A percentile compares a stretch with the other conserved stretches of the same genome.
Evolutionary conservation across 2,888 invertebrate species (phyloP).

Genomic region (Morpho helenor): DNA sequence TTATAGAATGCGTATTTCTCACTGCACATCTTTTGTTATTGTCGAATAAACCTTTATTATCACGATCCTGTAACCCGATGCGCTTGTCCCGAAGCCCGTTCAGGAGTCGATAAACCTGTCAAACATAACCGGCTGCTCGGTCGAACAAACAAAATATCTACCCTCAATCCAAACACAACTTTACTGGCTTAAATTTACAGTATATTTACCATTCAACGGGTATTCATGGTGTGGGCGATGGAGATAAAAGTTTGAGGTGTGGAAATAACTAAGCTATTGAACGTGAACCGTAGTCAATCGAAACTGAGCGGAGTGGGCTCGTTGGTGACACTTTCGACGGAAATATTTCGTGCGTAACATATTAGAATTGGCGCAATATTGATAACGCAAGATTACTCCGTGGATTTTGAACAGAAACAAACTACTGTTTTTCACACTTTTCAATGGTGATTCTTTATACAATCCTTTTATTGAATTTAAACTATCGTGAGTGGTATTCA

Average conservation of each 20-base stretch:
- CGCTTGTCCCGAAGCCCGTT: constrained; percentile 25
- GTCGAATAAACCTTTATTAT: constrained; percentile 4
- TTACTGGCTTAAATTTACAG: not conserved
- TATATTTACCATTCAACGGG: constrained; percentile 17
- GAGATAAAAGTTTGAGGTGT: constrained; percentile 41
- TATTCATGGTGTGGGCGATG: constrained; percentile 22
- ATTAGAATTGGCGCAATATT: not conserved
- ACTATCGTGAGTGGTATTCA: no score
- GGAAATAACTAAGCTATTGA: constrained; percentile 50
- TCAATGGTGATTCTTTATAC: no score
- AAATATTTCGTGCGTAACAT: not conserved
- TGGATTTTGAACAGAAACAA: no score
- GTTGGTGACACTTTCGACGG: constrained; percentile 7
- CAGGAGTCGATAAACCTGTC: constrained; percentile 47
- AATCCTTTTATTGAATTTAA: no score
- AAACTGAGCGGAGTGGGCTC: constrained; percentile 29
- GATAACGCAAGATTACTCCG: not conserved
- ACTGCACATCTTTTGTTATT: not conserved
- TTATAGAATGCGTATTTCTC: no score
- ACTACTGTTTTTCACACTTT: no score
- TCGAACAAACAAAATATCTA: constrained; percentile 33
- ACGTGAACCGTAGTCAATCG: constrained; percentile 56
- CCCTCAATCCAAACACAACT: constrained; percentile 11
- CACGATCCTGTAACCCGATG: constrained; percentile 20
- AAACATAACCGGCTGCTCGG: constrained; percentile 38